Evolutionary conservation across 2,797 vertebrate species (phyloP).

Genomic region (Siniperca scherzeri): DNA sequence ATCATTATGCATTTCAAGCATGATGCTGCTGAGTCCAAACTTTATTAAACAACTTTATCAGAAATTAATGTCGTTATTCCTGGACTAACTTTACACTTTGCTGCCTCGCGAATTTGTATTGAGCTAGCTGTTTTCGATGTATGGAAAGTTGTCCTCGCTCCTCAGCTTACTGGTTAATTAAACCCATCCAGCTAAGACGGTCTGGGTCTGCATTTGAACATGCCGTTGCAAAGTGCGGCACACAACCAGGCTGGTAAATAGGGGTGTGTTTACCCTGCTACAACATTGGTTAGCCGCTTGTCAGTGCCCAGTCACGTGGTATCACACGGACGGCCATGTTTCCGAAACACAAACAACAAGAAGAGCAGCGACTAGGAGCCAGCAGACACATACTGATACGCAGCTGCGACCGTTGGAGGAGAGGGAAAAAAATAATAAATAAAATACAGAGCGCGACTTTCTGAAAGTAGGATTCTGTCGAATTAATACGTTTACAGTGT

Average conservation of each 20-base stretch:
- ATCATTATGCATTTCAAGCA: background rate
- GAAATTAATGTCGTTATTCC: background rate
- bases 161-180: background rate
- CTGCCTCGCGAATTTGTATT: background rate
- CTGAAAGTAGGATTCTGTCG: slow-evolving; percentile 81
- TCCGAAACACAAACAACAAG: slow-evolving; percentile 95
- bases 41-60: background rate
- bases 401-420: slow-evolving; percentile 86
- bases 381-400: slow-evolving; percentile 87
- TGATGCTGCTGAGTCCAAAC: background rate
- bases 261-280: slow-evolving; percentile 73
- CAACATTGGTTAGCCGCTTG: slow-evolving; percentile 79
- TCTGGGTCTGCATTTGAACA: background rate
- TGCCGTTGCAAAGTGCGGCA: slow-evolving; percentile 17
- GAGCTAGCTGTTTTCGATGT: background rate
- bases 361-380: slow-evolving; percentile 84
- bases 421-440: slow-evolving; percentile 72
- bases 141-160: background rate
- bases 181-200: background rate
- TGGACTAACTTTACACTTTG: background rate
- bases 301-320: slow-evolving; percentile 83
- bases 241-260: slow-evolving; percentile 48
- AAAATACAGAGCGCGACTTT: slow-evolving; percentile 78
- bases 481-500: slow-evolving; percentile 82
- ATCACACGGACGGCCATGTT: slow-evolving; percentile 90